Evolutionary conservation across 2,797 vertebrate genomes (phyloP).

Genomic region (Acipenser ruthenus): DNA sequence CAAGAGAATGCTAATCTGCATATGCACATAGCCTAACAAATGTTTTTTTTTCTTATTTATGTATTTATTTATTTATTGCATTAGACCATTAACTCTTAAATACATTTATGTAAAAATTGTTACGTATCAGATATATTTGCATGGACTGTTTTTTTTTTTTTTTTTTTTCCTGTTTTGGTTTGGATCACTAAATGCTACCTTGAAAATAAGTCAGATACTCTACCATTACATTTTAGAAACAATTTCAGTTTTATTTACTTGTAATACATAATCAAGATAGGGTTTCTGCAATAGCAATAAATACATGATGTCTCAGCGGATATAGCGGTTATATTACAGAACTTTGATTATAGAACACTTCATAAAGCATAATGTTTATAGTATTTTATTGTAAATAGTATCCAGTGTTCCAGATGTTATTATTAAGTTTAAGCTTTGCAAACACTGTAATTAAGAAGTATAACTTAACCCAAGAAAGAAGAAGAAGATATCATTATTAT

Average conservation of each 20-base stretch:
- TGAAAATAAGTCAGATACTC: constrained; percentile 41
- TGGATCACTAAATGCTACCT: constrained; percentile 37
- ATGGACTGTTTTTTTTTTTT: constrained; percentile 54
- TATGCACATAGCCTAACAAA: constrained; percentile 51
- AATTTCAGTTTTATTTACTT: constrained; percentile 23
- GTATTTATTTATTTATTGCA: constrained; percentile 32
- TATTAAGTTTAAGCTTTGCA: constrained; percentile 61
- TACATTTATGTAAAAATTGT: constrained; percentile 25
- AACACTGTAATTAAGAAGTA: constrained; percentile 53
- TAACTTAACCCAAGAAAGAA: constrained; percentile 28
- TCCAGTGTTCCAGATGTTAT: constrained; percentile 60
- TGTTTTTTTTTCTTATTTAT: constrained; percentile 22
- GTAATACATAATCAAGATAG: constrained; percentile 45
- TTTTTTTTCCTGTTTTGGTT: constrained; percentile 25
- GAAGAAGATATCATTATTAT: constrained; percentile 7
- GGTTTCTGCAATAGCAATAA: constrained; percentile 76
- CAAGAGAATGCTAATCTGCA: constrained; percentile 60
- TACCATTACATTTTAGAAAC: constrained; percentile 43
- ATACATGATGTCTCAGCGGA: constrained; percentile 60
- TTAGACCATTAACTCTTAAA: constrained; percentile 37
- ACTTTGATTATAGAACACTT: too few species aligned
- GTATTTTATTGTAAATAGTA: constrained; percentile 64
- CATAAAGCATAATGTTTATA: constrained; percentile 20
- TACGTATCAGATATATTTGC: constrained; percentile 47
- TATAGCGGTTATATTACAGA: constrained; percentile 2